Evolutionary conservation across 2,797 vertebrate genomes (phyloP).

Genomic region (Pempheris klunzingeri): DNA sequence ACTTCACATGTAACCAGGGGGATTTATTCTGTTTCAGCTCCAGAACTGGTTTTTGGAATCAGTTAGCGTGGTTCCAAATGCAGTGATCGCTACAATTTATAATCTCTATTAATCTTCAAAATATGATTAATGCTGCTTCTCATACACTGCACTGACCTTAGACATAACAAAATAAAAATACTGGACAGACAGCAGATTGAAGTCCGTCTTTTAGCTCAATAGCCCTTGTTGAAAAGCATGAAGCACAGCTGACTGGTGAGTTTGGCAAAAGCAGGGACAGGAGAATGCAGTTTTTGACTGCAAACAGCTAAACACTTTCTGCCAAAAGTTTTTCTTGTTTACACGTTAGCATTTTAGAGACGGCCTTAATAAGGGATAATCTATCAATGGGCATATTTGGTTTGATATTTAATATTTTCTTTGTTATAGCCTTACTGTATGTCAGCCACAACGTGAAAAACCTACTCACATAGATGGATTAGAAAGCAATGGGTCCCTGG

Average conservation of each 20-base stretch:
- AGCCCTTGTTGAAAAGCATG: constrained; percentile 24
- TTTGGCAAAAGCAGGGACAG: constrained; percentile 19
- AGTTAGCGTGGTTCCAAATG: constrained; percentile 10
- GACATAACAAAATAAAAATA: background rate
- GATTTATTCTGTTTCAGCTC: background rate
- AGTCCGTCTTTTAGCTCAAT: background rate
- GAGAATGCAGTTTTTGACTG: background rate
- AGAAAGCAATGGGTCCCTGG: background rate
- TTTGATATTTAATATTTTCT: too few species aligned
- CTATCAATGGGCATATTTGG: background rate
- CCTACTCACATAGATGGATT: background rate
- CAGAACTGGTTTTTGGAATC: background rate
- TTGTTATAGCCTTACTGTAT: background rate
- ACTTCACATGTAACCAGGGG: background rate
- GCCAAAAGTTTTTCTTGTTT: background rate
- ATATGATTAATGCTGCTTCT: background rate
- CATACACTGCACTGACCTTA: background rate
- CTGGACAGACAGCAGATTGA: background rate
- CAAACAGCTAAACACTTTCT: background rate
- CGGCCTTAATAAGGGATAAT: background rate
- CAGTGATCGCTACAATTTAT: constrained; percentile 19
- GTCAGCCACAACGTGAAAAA: constrained; percentile 7
- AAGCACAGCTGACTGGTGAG: background rate
- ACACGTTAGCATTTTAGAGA: background rate
- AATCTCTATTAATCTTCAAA: constrained; percentile 3